Conservation (phyloP, 2,113 vertebrate species). For the Saimiri boliviensis region DNA sequence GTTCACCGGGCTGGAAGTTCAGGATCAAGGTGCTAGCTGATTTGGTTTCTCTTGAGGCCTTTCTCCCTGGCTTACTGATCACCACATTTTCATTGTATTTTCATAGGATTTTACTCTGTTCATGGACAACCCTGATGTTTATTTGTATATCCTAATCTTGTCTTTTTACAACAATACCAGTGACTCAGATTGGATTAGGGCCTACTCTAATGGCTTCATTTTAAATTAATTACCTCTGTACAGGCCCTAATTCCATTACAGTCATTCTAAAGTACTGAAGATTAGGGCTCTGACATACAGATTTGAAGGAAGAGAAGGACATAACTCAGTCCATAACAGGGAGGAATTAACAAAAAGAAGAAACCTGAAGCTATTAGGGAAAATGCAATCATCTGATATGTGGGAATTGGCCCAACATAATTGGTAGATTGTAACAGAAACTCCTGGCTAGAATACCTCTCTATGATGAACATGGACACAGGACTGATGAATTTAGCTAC, state of each 20-base stretch:
- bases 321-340: neutral
- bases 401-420: neutral
- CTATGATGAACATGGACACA: neutral
- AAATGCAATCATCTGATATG: neutral
- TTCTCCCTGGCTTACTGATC: neutral
- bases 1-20: neutral
- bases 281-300: neutral
- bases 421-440: neutral
- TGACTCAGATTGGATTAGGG: neutral
- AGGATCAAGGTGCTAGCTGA: neutral
- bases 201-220: neutral
- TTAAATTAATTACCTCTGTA: neutral
- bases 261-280: neutral
- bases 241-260: neutral
- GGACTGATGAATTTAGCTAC: neutral
- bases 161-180: neutral
- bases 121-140: neutral
- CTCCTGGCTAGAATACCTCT: neutral
- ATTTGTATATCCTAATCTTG: neutral
- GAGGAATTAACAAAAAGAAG: neutral
- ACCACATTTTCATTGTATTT: neutral
- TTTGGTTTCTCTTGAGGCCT: neutral
- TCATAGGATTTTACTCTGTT: neutral
- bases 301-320: fast-evolving
- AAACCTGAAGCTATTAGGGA: neutral